Evolutionary conservation across 2,888 invertebrate species (phyloP).

Genomic region (Terebella lapidaria): DNA sequence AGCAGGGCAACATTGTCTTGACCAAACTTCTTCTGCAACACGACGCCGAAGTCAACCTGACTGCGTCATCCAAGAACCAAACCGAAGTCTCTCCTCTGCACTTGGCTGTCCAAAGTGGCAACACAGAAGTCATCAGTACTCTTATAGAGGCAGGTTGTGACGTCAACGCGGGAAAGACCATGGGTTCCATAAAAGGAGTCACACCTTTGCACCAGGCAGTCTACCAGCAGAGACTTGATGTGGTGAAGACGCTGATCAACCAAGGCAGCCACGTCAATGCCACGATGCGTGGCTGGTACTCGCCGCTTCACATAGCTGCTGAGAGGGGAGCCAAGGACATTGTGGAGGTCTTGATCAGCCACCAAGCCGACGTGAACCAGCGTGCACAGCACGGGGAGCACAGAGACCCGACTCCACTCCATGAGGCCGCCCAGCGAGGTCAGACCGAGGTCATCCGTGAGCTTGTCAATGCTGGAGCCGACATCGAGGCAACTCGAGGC

Average conservation of each 20-base stretch:
- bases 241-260: constrained; percentile 21
- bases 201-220: constrained; percentile 28
- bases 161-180: constrained; percentile 23
- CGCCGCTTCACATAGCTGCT: constrained; percentile 22
- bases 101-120: constrained; percentile 27
- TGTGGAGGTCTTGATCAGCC: constrained; percentile 10
- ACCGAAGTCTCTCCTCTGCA: constrained; percentile 20
- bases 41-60: constrained; percentile 16
- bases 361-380: constrained; percentile 15
- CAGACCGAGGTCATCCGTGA: constrained; percentile 13
- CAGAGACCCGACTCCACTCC: constrained; percentile 21
- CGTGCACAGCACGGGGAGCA: constrained; percentile 14
- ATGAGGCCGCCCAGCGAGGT: constrained; percentile 24
- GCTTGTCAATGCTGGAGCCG: constrained; percentile 21
- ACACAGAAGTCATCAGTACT: constrained; percentile 14
- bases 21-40: constrained; percentile 7
- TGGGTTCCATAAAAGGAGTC: constrained; percentile 17
- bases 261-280: constrained; percentile 17
- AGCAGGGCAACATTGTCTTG: constrained; percentile 20
- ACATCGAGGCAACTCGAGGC: constrained; percentile 16
- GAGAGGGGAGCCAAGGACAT: constrained; percentile 18
- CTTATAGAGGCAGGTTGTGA: constrained; percentile 17
- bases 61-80: constrained; percentile 19
- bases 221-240: constrained; percentile 18
- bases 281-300: constrained; percentile 12